These are phyloP conservation scores for Stegodyphus dumicola DNA, from an alignment of 1,140 invertebrate genomes.

Conservation along the genomic window DNA sequence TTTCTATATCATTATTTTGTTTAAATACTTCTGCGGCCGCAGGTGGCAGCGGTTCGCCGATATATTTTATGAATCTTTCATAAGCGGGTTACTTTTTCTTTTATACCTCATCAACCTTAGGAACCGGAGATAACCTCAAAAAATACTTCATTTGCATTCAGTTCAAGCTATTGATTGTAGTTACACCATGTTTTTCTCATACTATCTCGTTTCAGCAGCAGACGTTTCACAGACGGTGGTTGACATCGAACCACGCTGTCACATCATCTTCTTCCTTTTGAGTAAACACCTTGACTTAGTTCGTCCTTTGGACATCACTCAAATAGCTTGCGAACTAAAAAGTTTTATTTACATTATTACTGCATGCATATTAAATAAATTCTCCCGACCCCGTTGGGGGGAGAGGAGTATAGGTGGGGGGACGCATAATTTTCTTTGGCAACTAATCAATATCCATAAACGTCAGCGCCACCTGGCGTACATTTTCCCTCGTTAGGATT, in stretches of 20 bases:
- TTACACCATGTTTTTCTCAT: too few species aligned
- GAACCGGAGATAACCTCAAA: too few species aligned
- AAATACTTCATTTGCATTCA: too few species aligned
- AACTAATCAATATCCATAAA: slow-evolving; percentile 51
- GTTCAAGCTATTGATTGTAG: too few species aligned
- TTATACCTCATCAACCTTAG: too few species aligned
- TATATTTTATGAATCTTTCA: too few species aligned
- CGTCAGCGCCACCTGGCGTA: slow-evolving; percentile 35
- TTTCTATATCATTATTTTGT: too few species aligned
- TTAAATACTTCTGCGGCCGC: too few species aligned
- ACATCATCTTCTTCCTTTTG: slow-evolving; percentile 7
- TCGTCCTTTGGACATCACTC: neutral
- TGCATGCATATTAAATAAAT: slow-evolving; percentile 47
- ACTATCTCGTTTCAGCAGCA: too few species aligned
- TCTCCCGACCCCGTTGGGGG: neutral
- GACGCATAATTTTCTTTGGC: slow-evolving; percentile 41
- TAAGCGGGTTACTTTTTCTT: too few species aligned
- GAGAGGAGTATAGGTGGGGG: neutral
- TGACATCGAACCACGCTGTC: slow-evolving; percentile 2
- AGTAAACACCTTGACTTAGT: slow-evolving; percentile 21
- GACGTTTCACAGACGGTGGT: too few species aligned
- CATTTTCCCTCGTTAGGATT: neutral
- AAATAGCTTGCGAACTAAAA: neutral
- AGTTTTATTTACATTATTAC: slow-evolving; percentile 35
- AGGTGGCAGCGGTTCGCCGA: too few species aligned